phyloP scores from a whole-genome alignment of 1,140 invertebrate genomes.

The Calliphora vicina region DNA sequence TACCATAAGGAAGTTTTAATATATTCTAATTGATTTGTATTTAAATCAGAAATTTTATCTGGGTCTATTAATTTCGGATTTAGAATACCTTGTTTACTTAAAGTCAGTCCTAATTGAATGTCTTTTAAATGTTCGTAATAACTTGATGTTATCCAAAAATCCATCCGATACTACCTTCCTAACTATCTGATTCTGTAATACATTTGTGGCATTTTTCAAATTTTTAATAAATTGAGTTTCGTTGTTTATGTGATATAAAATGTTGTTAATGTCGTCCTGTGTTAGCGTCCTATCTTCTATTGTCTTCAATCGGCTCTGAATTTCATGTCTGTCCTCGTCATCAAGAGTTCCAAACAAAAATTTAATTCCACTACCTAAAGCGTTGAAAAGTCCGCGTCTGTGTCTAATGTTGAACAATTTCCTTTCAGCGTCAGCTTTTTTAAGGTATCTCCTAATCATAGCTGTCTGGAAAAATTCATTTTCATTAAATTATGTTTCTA shows the following conservation, averaged over 20 bases:
- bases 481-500: too few species aligned
- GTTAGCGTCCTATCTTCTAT: not conserved
- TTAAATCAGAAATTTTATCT: not conserved
- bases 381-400: not conserved
- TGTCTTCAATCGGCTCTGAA: not conserved
- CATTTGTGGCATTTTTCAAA: not conserved
- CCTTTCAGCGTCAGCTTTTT: too few species aligned
- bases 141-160: not conserved
- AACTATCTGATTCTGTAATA: not conserved
- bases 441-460: too few species aligned
- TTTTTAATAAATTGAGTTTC: too few species aligned
- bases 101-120: too few species aligned
- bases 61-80: not conserved
- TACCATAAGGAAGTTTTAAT: not conserved
- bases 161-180: not conserved
- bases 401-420: not conserved
- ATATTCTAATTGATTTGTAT: not conserved
- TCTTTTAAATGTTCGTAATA: not conserved
- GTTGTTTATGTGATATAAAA: not conserved
- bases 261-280: not conserved
- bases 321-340: not conserved
- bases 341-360: not conserved
- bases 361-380: not conserved
- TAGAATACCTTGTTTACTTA: not conserved
- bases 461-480: too few species aligned